Evolutionary conservation across 1,140 invertebrate genomes (phyloP).

Genomic region (Thereuonema tuberculata): DNA sequence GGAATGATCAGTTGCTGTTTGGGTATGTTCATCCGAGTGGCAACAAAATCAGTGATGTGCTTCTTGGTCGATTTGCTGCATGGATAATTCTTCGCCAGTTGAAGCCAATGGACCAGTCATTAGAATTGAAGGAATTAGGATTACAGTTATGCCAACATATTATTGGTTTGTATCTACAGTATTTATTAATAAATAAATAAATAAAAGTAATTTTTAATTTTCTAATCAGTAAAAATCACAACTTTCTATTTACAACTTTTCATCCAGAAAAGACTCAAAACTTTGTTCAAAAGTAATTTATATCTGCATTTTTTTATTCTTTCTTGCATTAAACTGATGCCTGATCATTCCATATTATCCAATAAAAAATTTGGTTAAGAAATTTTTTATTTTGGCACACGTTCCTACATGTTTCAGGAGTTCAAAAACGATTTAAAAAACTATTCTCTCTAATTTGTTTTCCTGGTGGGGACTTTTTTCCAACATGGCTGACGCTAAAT

Average conservation of each 20-base stretch:
- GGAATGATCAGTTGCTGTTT: conserved; percentile 7
- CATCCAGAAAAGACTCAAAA: neutral
- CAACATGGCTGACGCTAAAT: too few species aligned
- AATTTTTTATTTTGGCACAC: too few species aligned
- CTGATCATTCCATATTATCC: too few species aligned
- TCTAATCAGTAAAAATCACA: neutral
- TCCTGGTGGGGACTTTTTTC: too few species aligned
- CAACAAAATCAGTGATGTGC: conserved; percentile 21
- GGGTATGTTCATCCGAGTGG: conserved; percentile 36
- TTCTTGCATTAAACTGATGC: too few species aligned
- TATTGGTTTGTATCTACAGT: conserved; percentile 44
- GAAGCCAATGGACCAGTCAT: neutral
- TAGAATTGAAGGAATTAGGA: conserved; percentile 41
- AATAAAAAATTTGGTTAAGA: too few species aligned
- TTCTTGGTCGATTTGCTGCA: conserved; percentile 65
- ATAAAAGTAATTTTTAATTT: neutral
- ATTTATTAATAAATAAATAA: neutral
- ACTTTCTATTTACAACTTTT: neutral
- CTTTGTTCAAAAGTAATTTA: too few species aligned
- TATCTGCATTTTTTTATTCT: too few species aligned
- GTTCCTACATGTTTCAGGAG: too few species aligned
- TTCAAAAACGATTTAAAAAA: too few species aligned
- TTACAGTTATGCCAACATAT: conserved; percentile 76
- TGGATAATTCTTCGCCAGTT: conserved; percentile 44
- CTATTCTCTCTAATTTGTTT: too few species aligned